These are phyloP conservation scores for Halcyon badia DNA, from an alignment of 2,797 vertebrate species.

Conservation along the genomic window DNA sequence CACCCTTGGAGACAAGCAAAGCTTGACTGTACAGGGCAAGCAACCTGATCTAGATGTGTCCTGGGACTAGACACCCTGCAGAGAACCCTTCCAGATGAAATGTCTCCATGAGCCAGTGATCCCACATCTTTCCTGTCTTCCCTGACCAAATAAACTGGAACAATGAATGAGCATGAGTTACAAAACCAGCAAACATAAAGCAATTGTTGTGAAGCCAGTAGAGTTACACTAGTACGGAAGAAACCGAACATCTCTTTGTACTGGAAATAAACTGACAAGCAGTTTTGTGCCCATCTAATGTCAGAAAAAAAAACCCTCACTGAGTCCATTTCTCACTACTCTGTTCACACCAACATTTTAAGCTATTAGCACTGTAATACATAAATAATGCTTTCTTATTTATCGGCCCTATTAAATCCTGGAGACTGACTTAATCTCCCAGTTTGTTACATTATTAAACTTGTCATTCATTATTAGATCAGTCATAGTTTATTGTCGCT, in stretches of 20 bases:
- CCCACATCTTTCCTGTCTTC: neutral
- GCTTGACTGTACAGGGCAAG: neutral
- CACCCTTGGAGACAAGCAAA: neutral
- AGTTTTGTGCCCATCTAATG: neutral
- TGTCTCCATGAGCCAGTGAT: neutral
- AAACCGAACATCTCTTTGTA: neutral
- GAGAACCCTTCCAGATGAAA: neutral
- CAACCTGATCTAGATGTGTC: neutral
- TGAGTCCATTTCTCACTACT: neutral
- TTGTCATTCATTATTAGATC: conserved; percentile 65
- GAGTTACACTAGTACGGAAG: neutral
- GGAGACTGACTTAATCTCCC: conserved; percentile 33
- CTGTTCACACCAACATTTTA: neutral
- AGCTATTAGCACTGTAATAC: conserved; percentile 5
- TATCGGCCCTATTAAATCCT: conserved; percentile 57
- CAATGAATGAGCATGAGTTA: accelerated
- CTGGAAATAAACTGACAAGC: neutral
- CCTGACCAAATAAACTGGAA: neutral
- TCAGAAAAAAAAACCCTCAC: neutral
- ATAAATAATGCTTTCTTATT: conserved; percentile 48
- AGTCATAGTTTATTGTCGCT: conserved; percentile 29
- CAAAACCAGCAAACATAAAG: neutral
- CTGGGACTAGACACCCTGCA: neutral
- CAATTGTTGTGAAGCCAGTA: neutral
- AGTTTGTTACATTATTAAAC: conserved; percentile 55